A percentile compares a stretch with the other conserved stretches of the same genome.
These are phyloP conservation scores for Metalampra italica DNA, from an alignment of 2,888 invertebrate species.

Conservation along the genomic window DNA sequence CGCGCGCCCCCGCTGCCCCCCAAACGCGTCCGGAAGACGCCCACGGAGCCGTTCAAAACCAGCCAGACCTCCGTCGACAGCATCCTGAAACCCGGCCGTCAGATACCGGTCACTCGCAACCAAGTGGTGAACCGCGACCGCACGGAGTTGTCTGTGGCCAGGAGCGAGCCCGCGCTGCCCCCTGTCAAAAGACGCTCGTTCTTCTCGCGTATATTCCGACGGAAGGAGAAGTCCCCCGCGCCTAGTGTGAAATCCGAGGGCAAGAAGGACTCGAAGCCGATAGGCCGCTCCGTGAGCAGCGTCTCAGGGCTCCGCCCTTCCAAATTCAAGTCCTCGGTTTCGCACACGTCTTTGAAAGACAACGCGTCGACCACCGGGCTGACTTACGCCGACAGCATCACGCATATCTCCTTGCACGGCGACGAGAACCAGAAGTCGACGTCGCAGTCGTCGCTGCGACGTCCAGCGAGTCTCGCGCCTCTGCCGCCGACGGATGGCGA, in stretches of 20 bases:
- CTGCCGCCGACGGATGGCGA: constrained; percentile 73
- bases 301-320: constrained; percentile 79
- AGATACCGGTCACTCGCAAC: constrained; percentile 47
- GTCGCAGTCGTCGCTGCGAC: constrained; percentile 47
- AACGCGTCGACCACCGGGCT: constrained; percentile 59
- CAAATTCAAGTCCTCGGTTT: constrained; percentile 58
- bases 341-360: constrained; percentile 65
- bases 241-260: constrained; percentile 59
- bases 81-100: constrained; percentile 56
- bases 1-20: constrained; percentile 89
- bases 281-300: constrained; percentile 80
- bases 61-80: constrained; percentile 67
- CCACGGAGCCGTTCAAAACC: constrained; percentile 51
- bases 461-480: constrained; percentile 47
- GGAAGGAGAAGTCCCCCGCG: constrained; percentile 67
- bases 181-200: constrained; percentile 70
- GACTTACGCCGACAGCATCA: constrained; percentile 77
- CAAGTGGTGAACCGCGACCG: constrained; percentile 25
- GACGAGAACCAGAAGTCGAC: constrained; percentile 61
- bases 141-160: constrained; percentile 42
- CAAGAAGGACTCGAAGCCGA: constrained; percentile 43
- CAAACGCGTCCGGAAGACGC: constrained; percentile 82
- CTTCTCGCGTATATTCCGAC: constrained; percentile 65
- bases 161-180: constrained; percentile 64
- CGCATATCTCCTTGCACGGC: constrained; percentile 83